Base-by-base conservation (phyloP, 2,888 invertebrate species). In the Euzetes globulus region DNA sequence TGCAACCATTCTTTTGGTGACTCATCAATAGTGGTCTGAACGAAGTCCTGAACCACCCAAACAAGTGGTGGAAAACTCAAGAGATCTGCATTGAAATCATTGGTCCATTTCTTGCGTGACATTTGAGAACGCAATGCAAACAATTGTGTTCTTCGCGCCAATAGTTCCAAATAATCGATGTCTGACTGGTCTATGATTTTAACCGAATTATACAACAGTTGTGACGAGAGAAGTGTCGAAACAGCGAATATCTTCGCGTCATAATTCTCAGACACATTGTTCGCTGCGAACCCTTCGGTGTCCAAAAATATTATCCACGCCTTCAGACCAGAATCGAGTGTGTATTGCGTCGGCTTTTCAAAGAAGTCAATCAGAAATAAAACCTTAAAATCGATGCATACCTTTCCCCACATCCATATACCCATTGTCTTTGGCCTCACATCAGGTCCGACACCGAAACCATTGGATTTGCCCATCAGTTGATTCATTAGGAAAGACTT, bases 191-290 rank as follows among this genome's bases (percentile, higher is more conserved):
- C 79, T 41, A 79, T 79, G 29, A 79, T 79, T 72, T 79, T 79
- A 3, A 79, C 79, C 25, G 78, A 79, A 60, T 79, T 79, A 27
- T 78, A 79, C 52, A 79, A 72, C n/a, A 79, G 70, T 45, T 78
- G 75, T n/a, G 78, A 78, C 71, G 78, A 78, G 9, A 79, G 71
- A 15, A 79, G 68, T 41, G 79, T 79, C 60, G 78, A 71, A n/a
- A 79, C 79, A 17, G 79, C 78, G 74, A 79, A 79, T 27, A 79
- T 78, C 75, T 79, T 79, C 9, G 79, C 78, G 71, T 79, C 79
- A 68, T 79, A 79, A 52, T 76, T 78, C 74, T 79, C 79, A 9
- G 79, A 77, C 29, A 79, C 75, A 72, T 79, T 79, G 58, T 77
- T 78, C 17, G 79, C 78, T 19, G 79, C 79, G 73, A 79, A 79